Conservation (phyloP, 64 coral and sea anemone genomes). For the Montipora foliosa region DNA sequence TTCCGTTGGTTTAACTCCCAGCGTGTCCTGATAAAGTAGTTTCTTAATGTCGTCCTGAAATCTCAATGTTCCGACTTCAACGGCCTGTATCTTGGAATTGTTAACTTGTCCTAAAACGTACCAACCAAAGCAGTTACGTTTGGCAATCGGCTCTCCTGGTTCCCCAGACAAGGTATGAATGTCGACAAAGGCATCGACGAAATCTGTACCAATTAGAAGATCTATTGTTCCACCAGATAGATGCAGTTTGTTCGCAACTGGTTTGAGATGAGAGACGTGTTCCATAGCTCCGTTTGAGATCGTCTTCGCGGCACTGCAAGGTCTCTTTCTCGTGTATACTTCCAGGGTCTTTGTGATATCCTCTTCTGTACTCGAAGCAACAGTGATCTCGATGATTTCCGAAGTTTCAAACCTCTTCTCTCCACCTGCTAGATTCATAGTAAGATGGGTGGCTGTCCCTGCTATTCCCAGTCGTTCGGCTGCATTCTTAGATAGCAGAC, state of each 20-base stretch:
- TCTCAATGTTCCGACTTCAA: no score
- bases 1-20: no score
- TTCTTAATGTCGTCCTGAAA: no score
- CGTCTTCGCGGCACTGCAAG: slow-evolving; percentile 57
- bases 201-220: background rate
- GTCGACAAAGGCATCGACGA: no score
- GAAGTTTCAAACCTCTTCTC: no score
- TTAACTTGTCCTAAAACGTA: no score
- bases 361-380: slow-evolving; percentile 37
- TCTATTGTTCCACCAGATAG: background rate
- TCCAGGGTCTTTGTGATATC: slow-evolving; percentile 34
- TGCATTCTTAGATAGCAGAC: no score
- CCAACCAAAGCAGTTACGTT: no score
- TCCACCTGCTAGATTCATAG: slow-evolving; percentile 63
- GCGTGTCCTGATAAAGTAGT: no score
- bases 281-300: background rate
- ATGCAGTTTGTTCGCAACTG: background rate
- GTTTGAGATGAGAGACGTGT: slow-evolving; percentile 2
- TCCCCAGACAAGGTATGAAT: no score
- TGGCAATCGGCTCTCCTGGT: no score
- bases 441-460: slow-evolving; percentile 42
- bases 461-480: slow-evolving; percentile 9
- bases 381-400: slow-evolving; percentile 24
- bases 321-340: slow-evolving; percentile 42
- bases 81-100: no score